These are phyloP conservation scores for Lucinisca nassula DNA, from an alignment of 2,888 invertebrate species.

Conservation along the genomic window DNA sequence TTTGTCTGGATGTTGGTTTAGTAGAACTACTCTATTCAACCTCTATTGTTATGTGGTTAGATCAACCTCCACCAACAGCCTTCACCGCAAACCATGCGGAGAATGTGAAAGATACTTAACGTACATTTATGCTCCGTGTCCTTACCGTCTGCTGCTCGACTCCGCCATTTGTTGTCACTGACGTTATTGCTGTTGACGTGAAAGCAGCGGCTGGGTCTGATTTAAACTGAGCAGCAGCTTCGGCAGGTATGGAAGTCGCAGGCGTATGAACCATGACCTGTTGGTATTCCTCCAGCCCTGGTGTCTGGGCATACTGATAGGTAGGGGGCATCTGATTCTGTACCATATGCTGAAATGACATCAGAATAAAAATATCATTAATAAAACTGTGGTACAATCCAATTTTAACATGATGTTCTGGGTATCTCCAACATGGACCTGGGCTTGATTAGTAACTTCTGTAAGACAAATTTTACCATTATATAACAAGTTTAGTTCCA, in stretches of 20 bases:
- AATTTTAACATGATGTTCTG: too few relatives aligned
- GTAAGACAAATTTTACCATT: too few relatives aligned
- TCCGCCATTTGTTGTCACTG: conserved; percentile 89
- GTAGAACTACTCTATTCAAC: too few relatives aligned
- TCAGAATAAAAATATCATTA: not conserved
- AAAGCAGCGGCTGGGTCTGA: conserved; percentile 76
- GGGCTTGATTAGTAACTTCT: too few relatives aligned
- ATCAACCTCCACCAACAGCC: conserved; percentile 52
- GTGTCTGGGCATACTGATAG: conserved; percentile 86
- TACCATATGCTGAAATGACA: conserved; percentile 94
- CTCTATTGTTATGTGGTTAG: too few relatives aligned
- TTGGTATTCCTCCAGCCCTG: conserved; percentile 84
- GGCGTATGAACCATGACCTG: conserved; percentile 81
- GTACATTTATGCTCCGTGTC: conserved; percentile 82
- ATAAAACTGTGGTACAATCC: not conserved
- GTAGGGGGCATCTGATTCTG: conserved; percentile 93
- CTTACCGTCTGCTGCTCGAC: conserved; percentile 91
- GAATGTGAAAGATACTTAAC: conserved; percentile 68
- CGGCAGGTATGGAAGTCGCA: conserved; percentile 75
- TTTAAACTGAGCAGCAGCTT: conserved; percentile 73
- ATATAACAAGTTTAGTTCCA: too few relatives aligned
- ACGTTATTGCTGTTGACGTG: conserved; percentile 82
- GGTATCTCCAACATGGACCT: too few relatives aligned
- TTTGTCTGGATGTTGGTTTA: too few relatives aligned
- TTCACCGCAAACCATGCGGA: conserved; percentile 69